Evolutionary conservation across 2,113 vertebrate genomes (phyloP).

Genomic region (Erythrolamprus reginae): DNA sequence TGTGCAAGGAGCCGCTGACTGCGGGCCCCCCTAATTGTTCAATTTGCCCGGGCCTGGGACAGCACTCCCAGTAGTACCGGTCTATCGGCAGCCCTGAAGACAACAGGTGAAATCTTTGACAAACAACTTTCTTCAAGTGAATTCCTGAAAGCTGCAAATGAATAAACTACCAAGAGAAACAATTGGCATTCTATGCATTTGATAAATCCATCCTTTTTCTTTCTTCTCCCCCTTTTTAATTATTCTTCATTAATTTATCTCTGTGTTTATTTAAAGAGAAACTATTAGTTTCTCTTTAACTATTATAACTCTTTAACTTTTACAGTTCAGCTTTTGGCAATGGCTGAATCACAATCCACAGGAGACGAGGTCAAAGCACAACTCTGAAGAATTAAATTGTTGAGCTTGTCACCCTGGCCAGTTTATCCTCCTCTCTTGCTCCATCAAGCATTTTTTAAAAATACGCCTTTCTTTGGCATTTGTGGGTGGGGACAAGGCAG

Average conservation of each 20-base stretch:
- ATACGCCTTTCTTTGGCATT: background rate
- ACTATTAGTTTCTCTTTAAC: background rate
- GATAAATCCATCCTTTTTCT: background rate
- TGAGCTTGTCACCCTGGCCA: background rate
- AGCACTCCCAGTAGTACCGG: no score
- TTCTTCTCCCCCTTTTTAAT: background rate
- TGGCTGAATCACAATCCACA: background rate
- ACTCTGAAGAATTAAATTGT: background rate
- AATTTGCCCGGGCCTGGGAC: no score
- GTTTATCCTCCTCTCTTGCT: background rate
- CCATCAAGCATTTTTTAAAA: background rate
- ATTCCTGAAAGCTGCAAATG: background rate
- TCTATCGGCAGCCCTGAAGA: no score
- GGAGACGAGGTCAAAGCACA: no score
- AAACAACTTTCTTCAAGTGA: background rate
- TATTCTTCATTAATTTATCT: background rate
- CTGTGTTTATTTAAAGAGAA: background rate
- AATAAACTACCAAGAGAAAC: background rate
- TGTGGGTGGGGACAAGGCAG: background rate
- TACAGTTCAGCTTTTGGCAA: background rate
- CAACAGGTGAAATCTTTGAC: background rate
- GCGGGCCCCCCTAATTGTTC: no score
- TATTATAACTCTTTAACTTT: no score
- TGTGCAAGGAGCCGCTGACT: no score
- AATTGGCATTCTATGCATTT: background rate